Percentiles rank a stretch among this genome's conserved stretches.
Conservation (phyloP, 2,113 vertebrate genomes). For the Paracanthobrama guichenoti region DNA sequence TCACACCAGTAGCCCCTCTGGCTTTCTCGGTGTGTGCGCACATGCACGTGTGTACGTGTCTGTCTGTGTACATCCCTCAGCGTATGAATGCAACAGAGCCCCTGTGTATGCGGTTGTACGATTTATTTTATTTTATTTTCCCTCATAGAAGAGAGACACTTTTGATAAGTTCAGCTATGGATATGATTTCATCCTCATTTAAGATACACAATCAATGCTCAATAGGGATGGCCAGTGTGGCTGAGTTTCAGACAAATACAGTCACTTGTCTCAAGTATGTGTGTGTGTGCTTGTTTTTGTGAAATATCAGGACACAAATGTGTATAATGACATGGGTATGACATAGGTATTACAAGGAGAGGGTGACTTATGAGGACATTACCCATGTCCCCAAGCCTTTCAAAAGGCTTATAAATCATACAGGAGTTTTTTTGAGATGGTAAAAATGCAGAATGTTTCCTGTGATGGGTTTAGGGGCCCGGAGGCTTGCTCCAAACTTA, state of each 20-base stretch:
- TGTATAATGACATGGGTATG: too few relatives aligned
- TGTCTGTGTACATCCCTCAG: slow-evolving; percentile 35
- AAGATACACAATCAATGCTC: neutral
- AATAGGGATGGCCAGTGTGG: neutral
- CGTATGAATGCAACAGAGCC: neutral
- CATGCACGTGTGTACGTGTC: slow-evolving; percentile 37
- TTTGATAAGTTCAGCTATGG: slow-evolving; percentile 20
- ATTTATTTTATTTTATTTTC: neutral
- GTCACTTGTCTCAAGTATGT: neutral
- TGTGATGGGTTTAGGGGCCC: too few relatives aligned
- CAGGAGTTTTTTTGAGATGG: neutral
- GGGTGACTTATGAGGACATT: too few relatives aligned
- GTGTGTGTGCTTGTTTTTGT: too few relatives aligned
- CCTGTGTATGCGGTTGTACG: neutral
- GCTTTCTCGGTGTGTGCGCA: slow-evolving; percentile 49
- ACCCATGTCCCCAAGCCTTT: too few relatives aligned
- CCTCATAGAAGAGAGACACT: neutral
- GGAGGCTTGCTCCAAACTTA: too few relatives aligned
- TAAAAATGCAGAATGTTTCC: too few relatives aligned
- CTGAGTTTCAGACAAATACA: neutral
- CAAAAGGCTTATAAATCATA: too few relatives aligned
- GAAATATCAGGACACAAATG: too few relatives aligned
- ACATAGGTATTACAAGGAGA: too few relatives aligned
- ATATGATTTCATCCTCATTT: slow-evolving; percentile 32
- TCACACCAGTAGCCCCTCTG: slow-evolving; percentile 62